Percentiles rank a stretch among this genome's conserved stretches.
Conservation (phyloP, 2,888 invertebrate species). For the Cyclophora punctaria region DNA sequence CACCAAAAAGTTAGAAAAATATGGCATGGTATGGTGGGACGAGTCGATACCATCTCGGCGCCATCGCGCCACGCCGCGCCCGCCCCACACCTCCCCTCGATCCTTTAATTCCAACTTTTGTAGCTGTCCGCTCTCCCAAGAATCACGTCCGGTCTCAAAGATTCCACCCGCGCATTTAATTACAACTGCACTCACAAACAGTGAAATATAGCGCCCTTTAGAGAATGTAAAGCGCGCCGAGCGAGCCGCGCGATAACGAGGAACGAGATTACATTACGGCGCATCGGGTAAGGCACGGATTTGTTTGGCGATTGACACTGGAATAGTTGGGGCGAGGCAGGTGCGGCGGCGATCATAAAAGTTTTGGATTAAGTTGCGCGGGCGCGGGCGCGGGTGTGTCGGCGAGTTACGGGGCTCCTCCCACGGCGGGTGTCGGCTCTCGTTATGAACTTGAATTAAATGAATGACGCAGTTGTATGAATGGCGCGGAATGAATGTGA, state of each 20-base stretch:
- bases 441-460: conserved; percentile 70
- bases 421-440: conserved; percentile 48
- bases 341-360: conserved; percentile 42
- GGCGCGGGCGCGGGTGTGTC: conserved; percentile 39
- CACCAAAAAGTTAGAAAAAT: conserved; percentile 72
- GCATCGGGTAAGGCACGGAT: conserved; percentile 47
- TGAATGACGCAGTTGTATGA: conserved; percentile 71
- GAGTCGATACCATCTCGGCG: conserved; percentile 56
- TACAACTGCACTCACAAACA: conserved; percentile 53
- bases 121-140: conserved; percentile 34
- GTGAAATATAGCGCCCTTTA: conserved; percentile 62
- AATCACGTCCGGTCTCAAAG: conserved; percentile 41
- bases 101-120: conserved; percentile 45
- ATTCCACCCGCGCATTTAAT: conserved; percentile 54
- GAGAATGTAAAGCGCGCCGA: conserved; percentile 46
- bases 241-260: conserved; percentile 41
- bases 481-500: conserved; percentile 69
- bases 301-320: conserved; percentile 41
- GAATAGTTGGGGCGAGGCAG: conserved; percentile 31
- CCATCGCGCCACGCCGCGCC: conserved; percentile 29
- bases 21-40: conserved; percentile 40
- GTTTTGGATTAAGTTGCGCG: conserved; percentile 32
- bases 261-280: conserved; percentile 46
- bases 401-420: conserved; percentile 39
- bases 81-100: conserved; percentile 36